These are phyloP conservation scores for Cyclophora albipunctata DNA, from an alignment of 2,888 invertebrate species.

Conservation along the genomic window DNA sequence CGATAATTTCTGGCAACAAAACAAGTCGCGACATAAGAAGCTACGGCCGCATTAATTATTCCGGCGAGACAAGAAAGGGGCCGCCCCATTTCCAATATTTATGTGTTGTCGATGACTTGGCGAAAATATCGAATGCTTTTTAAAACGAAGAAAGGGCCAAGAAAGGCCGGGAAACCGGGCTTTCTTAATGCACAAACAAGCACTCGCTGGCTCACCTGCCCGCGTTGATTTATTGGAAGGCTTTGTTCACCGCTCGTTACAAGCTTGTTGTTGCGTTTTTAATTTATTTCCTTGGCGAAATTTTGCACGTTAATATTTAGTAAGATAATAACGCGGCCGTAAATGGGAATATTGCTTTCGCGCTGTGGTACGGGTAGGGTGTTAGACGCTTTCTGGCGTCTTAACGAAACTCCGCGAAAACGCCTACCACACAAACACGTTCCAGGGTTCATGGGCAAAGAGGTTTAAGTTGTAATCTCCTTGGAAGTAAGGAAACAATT, in stretches of 20 bases:
- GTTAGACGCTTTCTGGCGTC: slow-evolving; percentile 9
- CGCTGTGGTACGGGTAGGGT: slow-evolving; percentile 26
- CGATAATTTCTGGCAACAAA: slow-evolving; percentile 64
- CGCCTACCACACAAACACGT: background rate
- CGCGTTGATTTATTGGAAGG: slow-evolving; percentile 69
- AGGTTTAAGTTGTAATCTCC: no score
- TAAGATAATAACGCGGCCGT: slow-evolving; percentile 46
- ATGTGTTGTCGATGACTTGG: slow-evolving; percentile 75
- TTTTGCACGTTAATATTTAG: slow-evolving; percentile 67
- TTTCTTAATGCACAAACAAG: slow-evolving; percentile 73
- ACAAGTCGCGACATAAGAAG: slow-evolving; percentile 63
- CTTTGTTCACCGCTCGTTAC: slow-evolving; percentile 72
- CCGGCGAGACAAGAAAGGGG: slow-evolving; percentile 71
- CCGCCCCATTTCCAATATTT: slow-evolving; percentile 75
- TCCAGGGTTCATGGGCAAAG: background rate
- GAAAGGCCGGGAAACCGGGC: slow-evolving; percentile 69
- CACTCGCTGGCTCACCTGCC: slow-evolving; percentile 66
- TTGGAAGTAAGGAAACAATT: no score
- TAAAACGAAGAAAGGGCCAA: slow-evolving; percentile 73
- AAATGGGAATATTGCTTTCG: slow-evolving; percentile 23
- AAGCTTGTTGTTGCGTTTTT: slow-evolving; percentile 75
- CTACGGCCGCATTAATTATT: slow-evolving; percentile 70
- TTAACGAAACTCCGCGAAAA: background rate
- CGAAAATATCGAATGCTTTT: slow-evolving; percentile 75
- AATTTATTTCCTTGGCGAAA: slow-evolving; percentile 69